A percentile compares a stretch with the other conserved stretches of the same genome.
Conservation (phyloP, 2,113 vertebrate species). For the Onychostruthus taczanowskii region DNA sequence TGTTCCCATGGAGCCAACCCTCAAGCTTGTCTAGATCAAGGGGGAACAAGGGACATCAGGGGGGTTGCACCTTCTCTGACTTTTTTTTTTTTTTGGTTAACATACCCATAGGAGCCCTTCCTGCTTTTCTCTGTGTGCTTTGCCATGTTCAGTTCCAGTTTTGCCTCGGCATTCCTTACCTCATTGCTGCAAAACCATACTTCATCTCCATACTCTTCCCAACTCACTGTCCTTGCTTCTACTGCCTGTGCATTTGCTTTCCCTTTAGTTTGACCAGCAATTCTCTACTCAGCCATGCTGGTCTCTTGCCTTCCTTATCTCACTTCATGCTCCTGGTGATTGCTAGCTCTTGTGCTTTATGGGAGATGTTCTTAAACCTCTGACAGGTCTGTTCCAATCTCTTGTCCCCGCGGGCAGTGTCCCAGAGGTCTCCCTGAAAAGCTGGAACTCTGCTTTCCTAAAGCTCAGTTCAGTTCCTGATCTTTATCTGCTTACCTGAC, state of each 20-base stretch:
- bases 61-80: not conserved
- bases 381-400: not conserved
- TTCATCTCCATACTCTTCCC: not conserved
- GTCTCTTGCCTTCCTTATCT: not conserved
- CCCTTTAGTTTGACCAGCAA: not conserved
- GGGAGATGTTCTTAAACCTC: not conserved
- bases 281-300: not conserved
- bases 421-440: not conserved
- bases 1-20: not conserved
- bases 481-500: not conserved
- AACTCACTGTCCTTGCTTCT: not conserved
- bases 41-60: not conserved
- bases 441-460: not conserved
- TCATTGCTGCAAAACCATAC: rapidly evolving
- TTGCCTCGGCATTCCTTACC: not conserved
- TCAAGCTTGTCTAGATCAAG: not conserved
- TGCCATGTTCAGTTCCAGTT: not conserved
- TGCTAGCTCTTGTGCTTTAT: not conserved
- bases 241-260: not conserved
- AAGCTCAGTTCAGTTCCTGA: not conserved
- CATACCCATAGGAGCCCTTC: not conserved
- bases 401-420: not conserved
- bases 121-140: not conserved
- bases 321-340: rapidly evolving
- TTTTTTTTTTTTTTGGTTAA: not conserved